Conservation (phyloP, 2,888 invertebrate genomes). For the Mayetiola destructor region DNA sequence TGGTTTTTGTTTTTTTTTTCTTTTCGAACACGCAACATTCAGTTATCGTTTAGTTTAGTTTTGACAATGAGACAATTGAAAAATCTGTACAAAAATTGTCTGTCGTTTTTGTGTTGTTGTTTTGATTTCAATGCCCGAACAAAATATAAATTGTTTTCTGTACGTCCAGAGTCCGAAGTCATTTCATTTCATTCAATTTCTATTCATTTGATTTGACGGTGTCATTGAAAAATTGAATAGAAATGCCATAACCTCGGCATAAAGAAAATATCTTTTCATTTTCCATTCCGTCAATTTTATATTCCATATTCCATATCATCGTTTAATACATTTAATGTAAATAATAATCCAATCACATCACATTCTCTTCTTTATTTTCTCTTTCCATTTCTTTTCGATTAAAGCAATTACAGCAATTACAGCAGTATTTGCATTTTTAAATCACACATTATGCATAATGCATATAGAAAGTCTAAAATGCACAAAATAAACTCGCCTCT, state of each 20-base stretch:
- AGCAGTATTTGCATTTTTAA: not conserved
- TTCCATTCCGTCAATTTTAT: not conserved
- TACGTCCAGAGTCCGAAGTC: too few species aligned
- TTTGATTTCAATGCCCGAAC: too few species aligned
- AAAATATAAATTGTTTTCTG: too few species aligned
- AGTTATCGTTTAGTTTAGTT: too few species aligned
- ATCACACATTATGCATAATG: not conserved
- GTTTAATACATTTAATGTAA: conserved; percentile 11
- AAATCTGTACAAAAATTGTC: too few species aligned
- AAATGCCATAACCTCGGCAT: not conserved
- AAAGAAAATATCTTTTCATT: not conserved
- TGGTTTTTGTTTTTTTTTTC: not conserved
- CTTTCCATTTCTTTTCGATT: not conserved
- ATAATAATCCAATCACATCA: not conserved
- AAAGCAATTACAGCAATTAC: not conserved
- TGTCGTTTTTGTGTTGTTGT: too few species aligned
- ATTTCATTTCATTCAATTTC: too few species aligned
- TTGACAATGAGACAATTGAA: too few species aligned
- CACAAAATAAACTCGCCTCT: too few species aligned
- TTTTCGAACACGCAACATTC: not conserved
- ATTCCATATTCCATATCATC: not conserved
- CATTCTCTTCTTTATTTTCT: not conserved
- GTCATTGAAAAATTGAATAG: conserved; percentile 2
- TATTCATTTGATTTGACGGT: too few species aligned
- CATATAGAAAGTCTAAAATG: too few species aligned